Percentiles rank a stretch among this genome's conserved stretches.
Evolutionary conservation across 1,140 invertebrate species (phyloP).

Genomic region (Diplogasteroides magnus): DNA sequence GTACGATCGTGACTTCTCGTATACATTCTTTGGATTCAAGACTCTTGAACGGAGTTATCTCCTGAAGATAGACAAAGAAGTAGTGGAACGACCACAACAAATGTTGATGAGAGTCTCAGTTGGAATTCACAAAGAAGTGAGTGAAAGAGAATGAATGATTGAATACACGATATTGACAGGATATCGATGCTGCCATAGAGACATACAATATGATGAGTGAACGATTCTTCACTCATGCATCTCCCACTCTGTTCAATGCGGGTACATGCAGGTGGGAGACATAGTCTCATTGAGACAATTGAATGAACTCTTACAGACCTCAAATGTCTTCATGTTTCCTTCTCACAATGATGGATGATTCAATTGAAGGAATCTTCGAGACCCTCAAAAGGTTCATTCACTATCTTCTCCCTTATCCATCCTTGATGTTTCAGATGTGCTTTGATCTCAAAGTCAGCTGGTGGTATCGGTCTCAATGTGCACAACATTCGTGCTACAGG

Average conservation of each 20-base stretch:
- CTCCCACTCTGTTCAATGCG: constrained; percentile 91
- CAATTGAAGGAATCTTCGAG: constrained; percentile 95
- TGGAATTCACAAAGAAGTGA: constrained; percentile 94
- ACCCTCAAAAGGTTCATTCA: constrained; percentile 70
- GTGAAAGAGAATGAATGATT: too few relatives aligned
- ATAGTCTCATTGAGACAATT: not conserved
- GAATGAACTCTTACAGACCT: constrained; percentile 58
- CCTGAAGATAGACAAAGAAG: constrained; percentile 82
- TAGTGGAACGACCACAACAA: constrained; percentile 91
- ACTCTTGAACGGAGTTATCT: constrained; percentile 92
- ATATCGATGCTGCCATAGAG: constrained; percentile 86
- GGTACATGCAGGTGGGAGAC: constrained; percentile 74
- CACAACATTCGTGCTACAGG: constrained; percentile 90
- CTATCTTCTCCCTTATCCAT: not conserved
- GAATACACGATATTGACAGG: too few relatives aligned
- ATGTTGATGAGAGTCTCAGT: constrained; percentile 97
- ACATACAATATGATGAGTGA: constrained; percentile 94
- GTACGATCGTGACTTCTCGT: constrained; percentile 92
- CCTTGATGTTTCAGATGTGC: constrained; percentile 65
- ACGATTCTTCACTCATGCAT: constrained; percentile 94
- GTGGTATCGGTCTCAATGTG: constrained; percentile 92
- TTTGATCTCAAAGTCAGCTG: constrained; percentile 90
- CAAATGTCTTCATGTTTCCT: constrained; percentile 94
- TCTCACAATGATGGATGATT: constrained; percentile 88
- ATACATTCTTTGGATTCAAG: constrained; percentile 99